Evolutionary conservation across 2,113 vertebrate species (phyloP).

Genomic region (Perccottus glenii): DNA sequence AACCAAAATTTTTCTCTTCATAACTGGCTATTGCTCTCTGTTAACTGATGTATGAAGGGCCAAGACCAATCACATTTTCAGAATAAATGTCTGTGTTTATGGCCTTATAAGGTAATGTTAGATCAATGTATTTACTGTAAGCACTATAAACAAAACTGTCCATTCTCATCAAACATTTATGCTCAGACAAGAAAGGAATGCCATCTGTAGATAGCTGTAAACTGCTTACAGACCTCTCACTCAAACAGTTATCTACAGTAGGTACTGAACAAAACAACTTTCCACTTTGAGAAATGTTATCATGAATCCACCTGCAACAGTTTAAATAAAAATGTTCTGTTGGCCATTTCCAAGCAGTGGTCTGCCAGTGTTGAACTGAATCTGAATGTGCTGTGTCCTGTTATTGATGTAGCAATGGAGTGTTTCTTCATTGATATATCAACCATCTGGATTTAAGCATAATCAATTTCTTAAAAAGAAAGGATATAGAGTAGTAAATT

Average conservation of each 20-base stretch:
- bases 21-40: too few relatives aligned
- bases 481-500: too few relatives aligned
- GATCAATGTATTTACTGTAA: neutral
- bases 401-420: neutral
- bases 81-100: neutral
- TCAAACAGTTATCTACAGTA: constrained; percentile 1
- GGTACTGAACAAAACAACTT: neutral
- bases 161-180: neutral
- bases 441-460: too few relatives aligned
- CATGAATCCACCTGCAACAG: constrained; percentile 43
- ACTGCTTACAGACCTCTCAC: constrained; percentile 13
- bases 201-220: constrained; percentile 14
- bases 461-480: too few relatives aligned
- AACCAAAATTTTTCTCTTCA: neutral
- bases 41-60: too few relatives aligned
- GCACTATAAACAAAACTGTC: neutral
- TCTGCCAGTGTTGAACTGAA: constrained; percentile 16
- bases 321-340: constrained; percentile 39
- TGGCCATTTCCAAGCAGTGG: constrained; percentile 20
- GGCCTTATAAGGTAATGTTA: neutral
- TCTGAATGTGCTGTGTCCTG: neutral
- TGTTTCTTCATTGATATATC: neutral
- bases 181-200: constrained; percentile 7
- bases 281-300: constrained; percentile 38
- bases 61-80: too few relatives aligned